A percentile compares a stretch with the other conserved stretches of the same genome.
Conservation (phyloP, 2,113 vertebrate species). For the Esox niger region DNA sequence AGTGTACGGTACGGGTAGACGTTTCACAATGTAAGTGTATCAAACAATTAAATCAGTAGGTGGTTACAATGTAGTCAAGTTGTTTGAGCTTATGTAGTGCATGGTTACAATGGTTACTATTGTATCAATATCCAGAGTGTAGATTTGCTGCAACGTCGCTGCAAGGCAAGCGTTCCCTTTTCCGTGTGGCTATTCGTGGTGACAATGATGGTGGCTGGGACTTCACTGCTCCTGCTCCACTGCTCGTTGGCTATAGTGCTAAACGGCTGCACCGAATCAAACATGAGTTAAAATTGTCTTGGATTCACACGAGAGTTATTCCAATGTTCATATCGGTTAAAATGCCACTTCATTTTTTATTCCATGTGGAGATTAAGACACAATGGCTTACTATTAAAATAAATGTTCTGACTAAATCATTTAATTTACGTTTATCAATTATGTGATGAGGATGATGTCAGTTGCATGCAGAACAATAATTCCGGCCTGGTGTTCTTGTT, state of each 20-base stretch:
- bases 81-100: neutral
- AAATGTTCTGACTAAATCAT: neutral
- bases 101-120: neutral
- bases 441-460: neutral
- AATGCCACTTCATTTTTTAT: neutral
- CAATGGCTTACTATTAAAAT: neutral
- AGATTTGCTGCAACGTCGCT: constrained; percentile 8
- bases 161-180: constrained; percentile 3
- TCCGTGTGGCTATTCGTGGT: constrained; percentile 14
- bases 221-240: constrained; percentile 10
- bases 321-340: neutral
- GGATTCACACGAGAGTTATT: neutral
- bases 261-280: neutral
- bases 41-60: constrained; percentile 34
- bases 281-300: constrained; percentile 2
- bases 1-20: constrained; percentile 51
- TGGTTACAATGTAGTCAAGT: neutral
- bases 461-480: neutral
- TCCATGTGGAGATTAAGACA: neutral
- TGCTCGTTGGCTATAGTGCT: neutral
- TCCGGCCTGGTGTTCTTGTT: neutral
- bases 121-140: neutral
- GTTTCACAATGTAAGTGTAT: constrained; percentile 17
- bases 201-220: constrained; percentile 41
- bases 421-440: neutral